A percentile compares a stretch with the other conserved stretches of the same genome.
phyloP scores from a whole-genome alignment of 2,888 invertebrate genomes.

The Stenodera caucasica region DNA sequence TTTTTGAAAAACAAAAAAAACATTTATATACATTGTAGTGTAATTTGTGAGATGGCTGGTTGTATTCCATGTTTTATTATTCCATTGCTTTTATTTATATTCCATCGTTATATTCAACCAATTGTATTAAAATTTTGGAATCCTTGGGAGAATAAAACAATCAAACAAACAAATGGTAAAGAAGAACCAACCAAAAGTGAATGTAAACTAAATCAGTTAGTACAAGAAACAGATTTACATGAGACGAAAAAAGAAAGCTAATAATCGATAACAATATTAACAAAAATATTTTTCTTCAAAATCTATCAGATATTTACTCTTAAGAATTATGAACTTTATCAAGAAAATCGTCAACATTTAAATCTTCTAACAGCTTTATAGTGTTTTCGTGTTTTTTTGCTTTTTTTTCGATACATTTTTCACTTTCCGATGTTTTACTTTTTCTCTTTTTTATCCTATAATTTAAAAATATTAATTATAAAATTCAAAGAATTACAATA shows the following conservation, averaged over 20 bases:
- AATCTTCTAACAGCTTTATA: conserved; percentile 16
- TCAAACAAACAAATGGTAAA: conserved; percentile 40
- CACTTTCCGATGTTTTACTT: not conserved
- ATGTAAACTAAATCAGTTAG: conserved; percentile 27
- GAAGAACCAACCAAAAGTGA: conserved; percentile 30
- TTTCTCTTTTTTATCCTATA: conserved; percentile 19
- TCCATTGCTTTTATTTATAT: conserved; percentile 78
- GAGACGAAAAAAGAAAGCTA: no score
- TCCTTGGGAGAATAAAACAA: conserved; percentile 71
- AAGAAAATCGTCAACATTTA: conserved; percentile 22
- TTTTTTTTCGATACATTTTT: conserved; percentile 12
- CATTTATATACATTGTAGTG: no score
- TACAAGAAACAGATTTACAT: no score
- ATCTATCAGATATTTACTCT: conserved; percentile 2
- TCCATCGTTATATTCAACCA: conserved; percentile 84
- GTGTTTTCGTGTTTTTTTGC: conserved; percentile 13
- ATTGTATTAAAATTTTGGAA: conserved; percentile 80
- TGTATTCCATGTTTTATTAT: conserved; percentile 86
- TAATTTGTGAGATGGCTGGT: no score
- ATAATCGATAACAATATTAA: no score
- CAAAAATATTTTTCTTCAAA: no score
- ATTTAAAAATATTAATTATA: conserved; percentile 1
- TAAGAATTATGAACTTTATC: conserved; percentile 19
- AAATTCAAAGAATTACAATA: not conserved
- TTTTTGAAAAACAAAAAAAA: no score